Percentiles rank a stretch among this genome's conserved stretches.
phyloP scores from a whole-genome alignment of 2,888 invertebrate species.

The Argyresthia albistria region DNA sequence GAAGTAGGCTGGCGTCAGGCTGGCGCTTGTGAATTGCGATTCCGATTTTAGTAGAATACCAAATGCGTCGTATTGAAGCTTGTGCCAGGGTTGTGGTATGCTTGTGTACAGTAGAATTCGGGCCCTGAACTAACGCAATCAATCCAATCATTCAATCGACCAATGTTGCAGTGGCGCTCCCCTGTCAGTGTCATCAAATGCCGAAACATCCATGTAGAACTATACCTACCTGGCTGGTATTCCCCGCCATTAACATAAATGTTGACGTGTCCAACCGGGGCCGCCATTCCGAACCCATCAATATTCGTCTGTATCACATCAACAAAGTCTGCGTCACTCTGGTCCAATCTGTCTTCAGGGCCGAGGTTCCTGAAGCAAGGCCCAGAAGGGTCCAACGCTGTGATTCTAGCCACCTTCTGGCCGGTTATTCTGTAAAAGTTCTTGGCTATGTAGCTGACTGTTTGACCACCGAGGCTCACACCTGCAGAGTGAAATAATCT shows the following conservation, averaged over 20 bases:
- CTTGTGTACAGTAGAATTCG: no score
- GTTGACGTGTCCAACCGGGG: slow-evolving; percentile 14
- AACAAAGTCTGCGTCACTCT: slow-evolving; percentile 20
- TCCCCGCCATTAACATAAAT: slow-evolving; percentile 7
- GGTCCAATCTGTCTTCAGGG: slow-evolving; percentile 18
- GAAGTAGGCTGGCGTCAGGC: no score
- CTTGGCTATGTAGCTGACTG: slow-evolving; percentile 18
- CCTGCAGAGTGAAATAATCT: no score
- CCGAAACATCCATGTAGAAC: no score
- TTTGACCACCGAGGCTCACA: slow-evolving; percentile 19
- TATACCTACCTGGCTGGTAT: slow-evolving; percentile 17
- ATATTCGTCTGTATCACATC: slow-evolving; percentile 18
- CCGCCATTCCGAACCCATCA: slow-evolving; percentile 17
- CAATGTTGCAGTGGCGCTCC: no score
- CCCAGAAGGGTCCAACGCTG: slow-evolving; percentile 18
- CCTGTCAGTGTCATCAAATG: no score
- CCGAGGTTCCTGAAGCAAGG: slow-evolving; percentile 19
- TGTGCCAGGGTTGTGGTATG: no score
- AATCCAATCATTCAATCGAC: no score
- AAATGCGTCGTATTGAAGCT: no score
- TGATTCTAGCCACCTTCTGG: slow-evolving; percentile 16
- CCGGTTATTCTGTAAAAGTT: slow-evolving; percentile 16
- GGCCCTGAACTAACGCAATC: no score
- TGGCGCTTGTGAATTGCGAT: no score
- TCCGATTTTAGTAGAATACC: no score